phyloP scores from a whole-genome alignment of 2,113 vertebrate genomes.

The Tachycineta bicolor region DNA sequence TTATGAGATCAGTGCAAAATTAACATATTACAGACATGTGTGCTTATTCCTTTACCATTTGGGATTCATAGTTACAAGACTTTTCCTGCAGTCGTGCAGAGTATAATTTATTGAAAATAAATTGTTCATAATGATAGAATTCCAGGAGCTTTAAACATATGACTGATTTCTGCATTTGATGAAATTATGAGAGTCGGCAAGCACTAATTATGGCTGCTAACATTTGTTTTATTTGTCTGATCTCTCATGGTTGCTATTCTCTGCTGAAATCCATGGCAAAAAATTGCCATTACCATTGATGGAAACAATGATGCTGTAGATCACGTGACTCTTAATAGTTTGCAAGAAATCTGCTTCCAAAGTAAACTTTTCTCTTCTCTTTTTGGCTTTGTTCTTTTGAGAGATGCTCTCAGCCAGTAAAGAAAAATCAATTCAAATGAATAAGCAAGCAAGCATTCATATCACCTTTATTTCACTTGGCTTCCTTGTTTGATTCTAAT shows the following conservation, averaged over 20 bases:
- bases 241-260: not conserved
- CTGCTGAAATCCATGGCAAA: not conserved
- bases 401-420: not conserved
- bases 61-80: not conserved
- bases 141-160: not conserved
- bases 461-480: slow-evolving; percentile 47
- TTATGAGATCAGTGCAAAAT: not conserved
- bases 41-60: not conserved
- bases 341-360: not conserved
- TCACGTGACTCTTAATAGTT: not conserved
- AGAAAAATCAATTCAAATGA: slow-evolving; percentile 19
- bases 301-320: not conserved
- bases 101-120: not conserved
- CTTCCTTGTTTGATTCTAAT: slow-evolving; percentile 32
- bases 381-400: slow-evolving; percentile 37
- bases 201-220: not conserved
- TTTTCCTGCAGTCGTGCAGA: not conserved
- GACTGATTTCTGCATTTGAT: not conserved
- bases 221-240: slow-evolving; percentile 23
- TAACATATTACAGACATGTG: not conserved
- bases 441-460: slow-evolving; percentile 1
- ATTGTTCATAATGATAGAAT: not conserved
- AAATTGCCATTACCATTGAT: not conserved
- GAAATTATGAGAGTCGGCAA: not conserved
- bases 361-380: not conserved